These are phyloP conservation scores for Agonopterix arenella DNA, from an alignment of 2,888 invertebrate genomes.

Conservation along the genomic window DNA sequence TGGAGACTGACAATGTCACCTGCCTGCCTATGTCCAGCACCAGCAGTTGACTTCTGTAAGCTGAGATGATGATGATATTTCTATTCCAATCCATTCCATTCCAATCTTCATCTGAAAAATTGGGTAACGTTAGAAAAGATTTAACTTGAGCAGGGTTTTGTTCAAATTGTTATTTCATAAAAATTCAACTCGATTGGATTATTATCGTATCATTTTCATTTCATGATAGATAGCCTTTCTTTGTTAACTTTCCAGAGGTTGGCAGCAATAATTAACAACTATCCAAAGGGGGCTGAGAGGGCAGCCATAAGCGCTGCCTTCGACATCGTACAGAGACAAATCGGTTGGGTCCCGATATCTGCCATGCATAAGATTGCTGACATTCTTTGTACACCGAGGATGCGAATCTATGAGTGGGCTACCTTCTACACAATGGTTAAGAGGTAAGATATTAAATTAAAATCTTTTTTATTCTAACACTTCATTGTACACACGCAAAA, in stretches of 20 bases:
- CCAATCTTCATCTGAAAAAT: too few species aligned
- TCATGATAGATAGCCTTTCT: too few species aligned
- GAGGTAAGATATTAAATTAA: constrained; percentile 27
- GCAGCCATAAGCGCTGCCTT: constrained; percentile 40
- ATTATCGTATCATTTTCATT: too few species aligned
- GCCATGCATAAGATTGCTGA: constrained; percentile 63
- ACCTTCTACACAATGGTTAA: constrained; percentile 62
- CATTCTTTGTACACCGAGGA: constrained; percentile 46
- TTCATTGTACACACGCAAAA: neutral
- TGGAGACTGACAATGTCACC: too few species aligned
- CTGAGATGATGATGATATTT: too few species aligned
- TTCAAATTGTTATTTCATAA: too few species aligned
- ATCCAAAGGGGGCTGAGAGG: constrained; percentile 49
- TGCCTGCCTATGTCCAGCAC: too few species aligned
- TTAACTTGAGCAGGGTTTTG: too few species aligned
- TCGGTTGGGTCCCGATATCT: constrained; percentile 64
- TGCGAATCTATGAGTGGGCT: constrained; percentile 59
- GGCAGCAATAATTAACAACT: constrained; percentile 45
- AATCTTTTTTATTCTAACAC: neutral
- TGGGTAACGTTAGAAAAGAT: too few species aligned
- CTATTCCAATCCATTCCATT: too few species aligned
- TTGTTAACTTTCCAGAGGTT: constrained; percentile 38
- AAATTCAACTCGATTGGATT: too few species aligned
- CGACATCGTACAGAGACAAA: constrained; percentile 60
- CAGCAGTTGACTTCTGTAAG: too few species aligned